Evolutionary conservation across 2,113 vertebrate species (phyloP).

Genomic region (Onychostoma macrolepis): DNA sequence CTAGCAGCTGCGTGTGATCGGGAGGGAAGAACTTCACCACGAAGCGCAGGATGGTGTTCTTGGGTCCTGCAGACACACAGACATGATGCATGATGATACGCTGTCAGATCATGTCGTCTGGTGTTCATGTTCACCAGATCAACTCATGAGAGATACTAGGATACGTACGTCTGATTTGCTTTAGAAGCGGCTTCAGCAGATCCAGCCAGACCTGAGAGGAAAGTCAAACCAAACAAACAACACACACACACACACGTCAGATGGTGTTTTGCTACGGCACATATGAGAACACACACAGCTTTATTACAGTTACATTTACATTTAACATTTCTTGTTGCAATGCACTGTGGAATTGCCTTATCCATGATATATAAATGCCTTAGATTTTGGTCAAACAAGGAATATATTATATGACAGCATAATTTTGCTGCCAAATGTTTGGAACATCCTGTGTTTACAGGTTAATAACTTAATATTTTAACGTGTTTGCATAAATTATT

Average conservation of each 20-base stretch:
- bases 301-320: background rate
- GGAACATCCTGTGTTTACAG: too few relatives aligned
- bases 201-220: constrained; percentile 91
- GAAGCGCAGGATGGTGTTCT: constrained; percentile 89
- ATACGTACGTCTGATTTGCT: constrained; percentile 89
- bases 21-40: constrained; percentile 99
- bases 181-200: constrained; percentile 92
- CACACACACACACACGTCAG: too few relatives aligned
- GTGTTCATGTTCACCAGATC: background rate
- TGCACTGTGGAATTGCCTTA: background rate
- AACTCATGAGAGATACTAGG: background rate
- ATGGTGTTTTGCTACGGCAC: background rate
- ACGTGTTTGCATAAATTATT: too few relatives aligned
- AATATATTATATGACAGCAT: too few relatives aligned
- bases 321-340: background rate
- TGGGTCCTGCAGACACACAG: constrained; percentile 82
- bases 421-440: too few relatives aligned
- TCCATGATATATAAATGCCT: too few relatives aligned
- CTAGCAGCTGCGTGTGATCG: constrained; percentile 92
- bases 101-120: background rate
- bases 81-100: background rate
- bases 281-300: background rate
- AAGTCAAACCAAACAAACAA: background rate
- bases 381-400: too few relatives aligned
- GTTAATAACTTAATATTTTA: too few relatives aligned